Conservation (phyloP, 2,888 invertebrate genomes). For the Dermolepida albohirtum region DNA sequence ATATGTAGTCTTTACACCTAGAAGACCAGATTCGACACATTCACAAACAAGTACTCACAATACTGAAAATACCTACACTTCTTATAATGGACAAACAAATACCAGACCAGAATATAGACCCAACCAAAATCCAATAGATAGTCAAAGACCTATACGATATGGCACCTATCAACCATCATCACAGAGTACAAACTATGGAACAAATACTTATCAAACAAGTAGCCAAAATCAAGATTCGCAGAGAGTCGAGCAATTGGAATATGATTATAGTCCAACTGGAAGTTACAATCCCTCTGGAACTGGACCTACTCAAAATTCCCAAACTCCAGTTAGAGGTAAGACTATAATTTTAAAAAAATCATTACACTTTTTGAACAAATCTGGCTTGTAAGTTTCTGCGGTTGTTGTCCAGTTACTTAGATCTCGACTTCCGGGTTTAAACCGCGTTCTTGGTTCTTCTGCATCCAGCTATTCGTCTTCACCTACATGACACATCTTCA, state of each 20-base stretch:
- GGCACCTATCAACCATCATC: conserved; percentile 15
- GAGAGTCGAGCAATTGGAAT: conserved; percentile 13
- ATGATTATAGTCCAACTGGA: not conserved
- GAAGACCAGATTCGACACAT: conserved; percentile 6
- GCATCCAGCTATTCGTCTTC: no score
- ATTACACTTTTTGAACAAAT: no score
- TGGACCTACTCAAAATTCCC: not conserved
- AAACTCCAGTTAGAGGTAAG: conserved; percentile 6
- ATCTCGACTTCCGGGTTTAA: no score
- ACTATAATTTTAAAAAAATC: no score
- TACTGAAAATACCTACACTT: conserved; percentile 4
- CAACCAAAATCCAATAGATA: no score
- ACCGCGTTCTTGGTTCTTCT: no score
- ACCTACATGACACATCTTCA: no score
- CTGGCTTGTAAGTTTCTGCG: no score
- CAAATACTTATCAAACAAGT: not conserved
- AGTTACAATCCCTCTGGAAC: not conserved
- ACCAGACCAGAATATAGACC: conserved; percentile 10
- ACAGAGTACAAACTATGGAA: no score
- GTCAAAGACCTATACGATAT: conserved; percentile 6
- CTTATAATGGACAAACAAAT: conserved; percentile 1
- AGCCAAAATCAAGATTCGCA: conserved; percentile 7
- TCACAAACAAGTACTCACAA: conserved; percentile 5
- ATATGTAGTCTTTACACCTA: conserved; percentile 23
- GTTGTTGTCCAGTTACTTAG: not conserved